A percentile compares a stretch with the other conserved stretches of the same genome.
Conservation (phyloP, 2,888 invertebrate genomes). For the Aphidoletes aphidimyza region DNA sequence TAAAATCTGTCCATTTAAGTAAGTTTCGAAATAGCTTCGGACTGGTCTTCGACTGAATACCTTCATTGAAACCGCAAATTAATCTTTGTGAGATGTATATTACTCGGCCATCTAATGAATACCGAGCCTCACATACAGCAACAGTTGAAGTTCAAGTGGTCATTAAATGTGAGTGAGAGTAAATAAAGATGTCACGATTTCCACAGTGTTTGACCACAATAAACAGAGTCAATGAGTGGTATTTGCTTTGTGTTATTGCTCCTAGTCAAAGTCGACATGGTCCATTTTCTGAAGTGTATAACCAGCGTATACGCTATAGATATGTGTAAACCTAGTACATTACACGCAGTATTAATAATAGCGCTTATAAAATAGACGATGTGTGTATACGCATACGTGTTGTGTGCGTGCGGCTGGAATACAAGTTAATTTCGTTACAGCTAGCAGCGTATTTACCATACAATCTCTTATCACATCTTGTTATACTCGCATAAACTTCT, state of each 20-base stretch:
- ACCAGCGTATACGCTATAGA: too few relatives aligned
- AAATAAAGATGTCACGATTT: constrained; percentile 51
- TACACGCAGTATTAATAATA: constrained; percentile 11
- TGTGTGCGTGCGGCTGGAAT: not conserved
- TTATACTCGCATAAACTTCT: constrained; percentile 16
- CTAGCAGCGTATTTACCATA: constrained; percentile 22
- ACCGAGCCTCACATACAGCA: not conserved
- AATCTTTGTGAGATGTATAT: too few relatives aligned
- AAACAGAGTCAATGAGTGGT: constrained; percentile 38
- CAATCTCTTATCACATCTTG: constrained; percentile 42
- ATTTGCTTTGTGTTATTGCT: constrained; percentile 51
- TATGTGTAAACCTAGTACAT: not conserved
- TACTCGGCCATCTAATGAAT: too few relatives aligned
- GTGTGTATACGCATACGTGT: not conserved
- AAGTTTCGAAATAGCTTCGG: too few relatives aligned
- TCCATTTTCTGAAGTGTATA: not conserved
- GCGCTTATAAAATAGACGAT: not conserved
- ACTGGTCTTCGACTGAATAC: too few relatives aligned
- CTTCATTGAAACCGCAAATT: too few relatives aligned
- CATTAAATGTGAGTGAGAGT: constrained; percentile 30
- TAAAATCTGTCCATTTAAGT: too few relatives aligned
- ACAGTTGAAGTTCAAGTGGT: constrained; percentile 26
- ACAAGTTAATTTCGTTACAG: constrained; percentile 38
- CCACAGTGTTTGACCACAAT: constrained; percentile 39
- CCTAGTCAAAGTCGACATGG: not conserved